Evolutionary conservation across 2,888 invertebrate species (phyloP), one percentile per base, ranked within the genome.

Genomic region (Nemurella pictetii): DNA sequence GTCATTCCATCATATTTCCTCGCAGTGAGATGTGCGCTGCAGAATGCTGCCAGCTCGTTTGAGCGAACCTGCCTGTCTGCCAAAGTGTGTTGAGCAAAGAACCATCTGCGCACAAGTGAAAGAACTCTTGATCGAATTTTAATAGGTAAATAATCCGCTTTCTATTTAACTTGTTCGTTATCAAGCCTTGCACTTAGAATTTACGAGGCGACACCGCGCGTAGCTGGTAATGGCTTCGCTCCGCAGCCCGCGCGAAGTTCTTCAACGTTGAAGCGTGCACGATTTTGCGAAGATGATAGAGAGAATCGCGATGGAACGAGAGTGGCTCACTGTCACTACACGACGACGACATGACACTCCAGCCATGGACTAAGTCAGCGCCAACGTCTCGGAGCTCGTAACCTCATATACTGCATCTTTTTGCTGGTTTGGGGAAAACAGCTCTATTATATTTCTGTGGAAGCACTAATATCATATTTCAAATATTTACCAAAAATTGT

Each of bases 81-180:
- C 32, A 32, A 32, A 32, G 32, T 32, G 3, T 32, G 3, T 12
- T 55, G 9, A 7, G 55, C 15, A 12, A 7, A 1, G 55, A 55
- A 7, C 1, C 20, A 55, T 55, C 20, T 20, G 55, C 55, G 55
- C 9, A 20, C 55, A 1, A 55, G 20, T 7, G 55, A 55, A 55
- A 7, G 28, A 75, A 28, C 75, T 20, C 75, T 26, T 75, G 75
- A 75, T 75, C 75, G 75, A 75, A 12, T 75, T 75, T 75, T 75
- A 75, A 75, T 75, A 28, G 27, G 9, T 26, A 75, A 75, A 75
- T 75, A 75, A 75, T 75, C 75, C 75, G 27, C 75, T 27, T 26
- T 27, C 75, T 26, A 75, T 28, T 75, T 28, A 75, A 75, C 75
- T 75, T 75, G 75, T 75, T 75, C 75, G 75, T 75, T 75, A 75